Base-by-base conservation (phyloP, 2,113 vertebrate species). In the Spea bombifrons region DNA sequence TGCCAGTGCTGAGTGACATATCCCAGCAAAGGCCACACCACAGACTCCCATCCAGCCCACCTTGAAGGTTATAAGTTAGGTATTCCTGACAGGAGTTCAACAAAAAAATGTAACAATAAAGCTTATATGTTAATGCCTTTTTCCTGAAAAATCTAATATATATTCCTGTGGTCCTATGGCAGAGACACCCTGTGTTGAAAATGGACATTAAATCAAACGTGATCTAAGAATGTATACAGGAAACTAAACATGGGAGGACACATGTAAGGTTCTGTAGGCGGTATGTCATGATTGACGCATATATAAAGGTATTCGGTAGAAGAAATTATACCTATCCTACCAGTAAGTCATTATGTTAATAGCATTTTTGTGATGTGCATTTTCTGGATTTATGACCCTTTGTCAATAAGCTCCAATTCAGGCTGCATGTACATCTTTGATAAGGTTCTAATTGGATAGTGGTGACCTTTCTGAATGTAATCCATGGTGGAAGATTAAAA, bases 361-460 rank as follows among this genome's bases (percentile, higher is more conserved):
- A 84, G 84, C 75, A 84, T 80, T 80, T 84, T 9, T 75, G 86
- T 83, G 86, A 92, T 87, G 85, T 90, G 87, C 81, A 81, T 0
- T 88, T 91, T 90, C 86, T 90, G 89, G 88, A 93, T 94, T 93
- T 94, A 93, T 91, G 89, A 87, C 89, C 88, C 82, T 4, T 90
- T 92, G 88, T 90, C 0, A 82, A 89, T 92, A 90, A 91, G 89
- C 55, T 0, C 83, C 88, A 89, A 90, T 90, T 83, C 71, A 80
- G 86, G 84, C 90, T 89, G 90, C 83, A 71, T 92, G 91, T 90
- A 91, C 91, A 93, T 92, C 88, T 91, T 92, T 92, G 93, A 93
- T 94, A 92, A 93, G 90, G 88, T 93, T 92, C 90, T 94, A 93
- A 94, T 94, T 93, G 92, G 91, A 89, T 93, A 86, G 86, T 77